Evolutionary conservation across 1,140 invertebrate genomes (phyloP), one percentile per base, ranked within the genome.

Genomic region (Acromyrmex heyeri): DNA sequence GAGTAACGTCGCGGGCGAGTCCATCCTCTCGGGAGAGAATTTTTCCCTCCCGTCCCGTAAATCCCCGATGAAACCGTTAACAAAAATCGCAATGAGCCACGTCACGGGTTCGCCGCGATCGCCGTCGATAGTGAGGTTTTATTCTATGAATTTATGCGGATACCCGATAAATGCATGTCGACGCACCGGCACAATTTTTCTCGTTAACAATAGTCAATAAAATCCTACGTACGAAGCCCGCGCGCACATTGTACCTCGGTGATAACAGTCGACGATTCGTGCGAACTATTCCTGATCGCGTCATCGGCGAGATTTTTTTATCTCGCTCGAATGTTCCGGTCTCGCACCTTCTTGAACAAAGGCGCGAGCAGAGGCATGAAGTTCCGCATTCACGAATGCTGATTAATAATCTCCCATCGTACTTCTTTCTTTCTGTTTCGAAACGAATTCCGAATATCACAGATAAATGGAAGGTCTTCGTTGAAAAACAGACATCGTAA

Each of bases 151-250:
- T 73, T 83, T 61, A 83, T 83, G 55, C 38, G 69, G 38, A 75
- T 34, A 73, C 18, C 27, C 44, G 79, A 83, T 83, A 83, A 83
- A 72, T 34, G 12, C 53, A 18, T 18, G n/a, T 57, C 24, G 44
- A 50, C 76, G 61, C 44, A 38, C 21, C 38, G 24, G 18, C 53
- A 53, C 69, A 73, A 82, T 82, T 83, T 83, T 73, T 57, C 69
- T 61, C 69, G 69, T 83, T 75, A 83, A 83, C 79, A 83, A 83
- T 83, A 27, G 79, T 10, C 38, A 83, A 83, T 83, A 83, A 83
- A 83, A 61, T 61, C 55, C 69, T 73, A 83, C 79, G 69, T 73
- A 53, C 76, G 6, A 44, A 8, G 2, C 38, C 38, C 10, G 38
- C 38, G 38, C 38, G 10, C 21, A 69, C 21, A 81, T 70, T 70